Evolutionary conservation across 2,113 vertebrate species (phyloP), one percentile per base, ranked within the genome.

Genomic region (Actinemys pallida): DNA sequence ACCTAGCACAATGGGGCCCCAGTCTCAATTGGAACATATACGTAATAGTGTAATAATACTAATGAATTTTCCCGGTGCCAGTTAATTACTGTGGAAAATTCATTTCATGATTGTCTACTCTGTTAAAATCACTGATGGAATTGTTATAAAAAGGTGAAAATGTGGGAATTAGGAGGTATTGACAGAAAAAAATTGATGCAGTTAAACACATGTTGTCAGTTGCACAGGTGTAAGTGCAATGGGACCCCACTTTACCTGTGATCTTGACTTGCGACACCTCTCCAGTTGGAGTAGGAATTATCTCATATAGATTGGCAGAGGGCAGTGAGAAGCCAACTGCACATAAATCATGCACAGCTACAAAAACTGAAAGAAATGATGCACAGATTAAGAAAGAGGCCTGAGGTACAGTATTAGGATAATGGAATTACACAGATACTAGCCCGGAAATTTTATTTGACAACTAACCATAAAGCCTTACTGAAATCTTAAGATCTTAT

Each of bases 301-400:
- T 72, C 89, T 96, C 95, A 92, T 39, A 92, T 2, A 94, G 92
- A 52, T 83, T 94, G 89, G 91, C 94, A 96, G 95, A 94, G 79
- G 94, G 81, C 86, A 96, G 88, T 2, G 81, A 96, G 89, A 97
- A 95, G 92, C 91, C 93, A 95, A 50, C 52, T 86, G 93, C 90
- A 93, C 7, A 80, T 49, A 39, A 83, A 96, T 91, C 90, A 91
- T 0, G 1, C 25, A 47, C 87, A 93, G 95, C 94, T 95, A 92
- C 86, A 93, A 90, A 93, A 93, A 90, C 87, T 92, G 95, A 88
- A 97, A 94, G 90, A 95, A 95, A 94, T 1, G 6, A 90, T 89
- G 84, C 57, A 91, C 29, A 83, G 22, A 86, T 95, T 93, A 91
- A 96, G 93, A 96, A 88, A 94, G 57, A 88, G 12, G 75, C 75